Evolutionary conservation across 2,888 invertebrate genomes (phyloP).

Genomic region (Drosophila paramelanica): DNA sequence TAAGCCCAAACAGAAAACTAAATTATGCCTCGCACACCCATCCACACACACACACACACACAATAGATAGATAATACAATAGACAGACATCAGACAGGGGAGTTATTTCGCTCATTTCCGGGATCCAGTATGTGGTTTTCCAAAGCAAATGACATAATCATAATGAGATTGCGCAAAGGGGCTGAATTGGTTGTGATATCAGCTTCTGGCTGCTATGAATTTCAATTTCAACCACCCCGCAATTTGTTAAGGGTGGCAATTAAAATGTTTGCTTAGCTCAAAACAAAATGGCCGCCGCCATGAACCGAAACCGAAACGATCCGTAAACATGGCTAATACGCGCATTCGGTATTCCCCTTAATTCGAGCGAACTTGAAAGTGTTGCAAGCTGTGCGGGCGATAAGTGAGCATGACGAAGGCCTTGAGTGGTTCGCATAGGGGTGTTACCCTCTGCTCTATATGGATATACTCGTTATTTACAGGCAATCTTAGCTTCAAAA

Average conservation of each 20-base stretch:
- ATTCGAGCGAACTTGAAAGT: slow-evolving; percentile 25
- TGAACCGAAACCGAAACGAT: neutral
- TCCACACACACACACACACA: slow-evolving; percentile 5
- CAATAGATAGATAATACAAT: slow-evolving; percentile 6
- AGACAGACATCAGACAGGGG: slow-evolving; percentile 9
- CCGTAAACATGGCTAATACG: slow-evolving; percentile 19
- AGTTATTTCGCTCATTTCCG: slow-evolving; percentile 48
- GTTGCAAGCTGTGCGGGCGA: slow-evolving; percentile 57
- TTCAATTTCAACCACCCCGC: slow-evolving; percentile 68
- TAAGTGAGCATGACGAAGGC: slow-evolving; percentile 46
- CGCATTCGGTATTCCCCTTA: slow-evolving; percentile 9
- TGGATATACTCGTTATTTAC: slow-evolving; percentile 23
- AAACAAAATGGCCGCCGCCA: slow-evolving; percentile 64
- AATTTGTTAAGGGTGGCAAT: slow-evolving; percentile 71
- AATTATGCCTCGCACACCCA: slow-evolving; percentile 60
- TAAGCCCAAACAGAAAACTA: slow-evolving; percentile 75
- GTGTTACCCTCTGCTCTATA: slow-evolving; percentile 3
- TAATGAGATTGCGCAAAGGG: slow-evolving; percentile 43
- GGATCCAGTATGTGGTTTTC: slow-evolving; percentile 47
- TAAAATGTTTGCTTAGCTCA: slow-evolving; percentile 64
- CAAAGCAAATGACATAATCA: slow-evolving; percentile 75
- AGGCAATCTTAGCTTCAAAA: neutral
- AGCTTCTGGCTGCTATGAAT: slow-evolving; percentile 55
- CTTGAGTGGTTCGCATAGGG: slow-evolving; percentile 38
- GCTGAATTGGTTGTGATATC: slow-evolving; percentile 1